A percentile compares a stretch with the other conserved stretches of the same genome.
phyloP scores from a whole-genome alignment of 1,140 invertebrate genomes.

The Drosophila kikkawai region DNA sequence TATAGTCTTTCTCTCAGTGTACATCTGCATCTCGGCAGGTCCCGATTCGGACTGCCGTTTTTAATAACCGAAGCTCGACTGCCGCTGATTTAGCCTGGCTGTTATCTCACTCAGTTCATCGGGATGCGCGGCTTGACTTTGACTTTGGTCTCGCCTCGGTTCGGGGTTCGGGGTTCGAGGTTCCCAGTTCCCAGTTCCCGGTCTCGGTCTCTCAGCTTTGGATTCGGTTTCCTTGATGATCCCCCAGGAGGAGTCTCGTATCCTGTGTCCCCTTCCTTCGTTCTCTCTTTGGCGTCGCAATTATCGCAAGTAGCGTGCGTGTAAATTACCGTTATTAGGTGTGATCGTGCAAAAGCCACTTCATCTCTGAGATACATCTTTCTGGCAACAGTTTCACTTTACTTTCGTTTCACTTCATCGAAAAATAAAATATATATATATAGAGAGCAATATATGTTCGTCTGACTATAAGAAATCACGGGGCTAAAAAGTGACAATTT shows the following conservation, averaged over 20 bases:
- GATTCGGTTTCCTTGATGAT: conserved; percentile 22
- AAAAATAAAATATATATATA: conserved; percentile 16
- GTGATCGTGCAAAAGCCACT: conserved; percentile 76
- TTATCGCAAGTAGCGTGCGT: conserved; percentile 75
- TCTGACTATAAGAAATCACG: neutral
- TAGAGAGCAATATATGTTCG: neutral
- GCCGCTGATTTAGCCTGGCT: conserved; percentile 43
- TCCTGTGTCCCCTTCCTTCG: conserved; percentile 55
- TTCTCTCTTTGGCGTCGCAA: conserved; percentile 61
- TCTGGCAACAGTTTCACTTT: conserved; percentile 54
- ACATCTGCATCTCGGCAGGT: conserved; percentile 23
- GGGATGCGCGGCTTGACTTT: conserved; percentile 56
- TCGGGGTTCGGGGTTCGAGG: conserved; percentile 7
- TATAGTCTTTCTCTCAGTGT: conserved; percentile 1
- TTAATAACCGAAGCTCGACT: conserved; percentile 69
- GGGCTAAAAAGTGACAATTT: conserved; percentile 60
- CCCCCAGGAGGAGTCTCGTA: conserved; percentile 29
- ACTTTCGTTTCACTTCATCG: conserved; percentile 46
- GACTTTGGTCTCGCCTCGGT: conserved; percentile 36
- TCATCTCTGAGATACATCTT: conserved; percentile 24
- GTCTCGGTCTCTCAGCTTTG: conserved; percentile 8
- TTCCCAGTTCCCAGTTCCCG: neutral
- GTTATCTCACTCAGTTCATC: conserved; percentile 80
- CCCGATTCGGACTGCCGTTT: conserved; percentile 63
- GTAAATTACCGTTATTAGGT: conserved; percentile 85